Evolutionary conservation across 2,113 vertebrate genomes (phyloP).

Genomic region (Rhinogobius similis): DNA sequence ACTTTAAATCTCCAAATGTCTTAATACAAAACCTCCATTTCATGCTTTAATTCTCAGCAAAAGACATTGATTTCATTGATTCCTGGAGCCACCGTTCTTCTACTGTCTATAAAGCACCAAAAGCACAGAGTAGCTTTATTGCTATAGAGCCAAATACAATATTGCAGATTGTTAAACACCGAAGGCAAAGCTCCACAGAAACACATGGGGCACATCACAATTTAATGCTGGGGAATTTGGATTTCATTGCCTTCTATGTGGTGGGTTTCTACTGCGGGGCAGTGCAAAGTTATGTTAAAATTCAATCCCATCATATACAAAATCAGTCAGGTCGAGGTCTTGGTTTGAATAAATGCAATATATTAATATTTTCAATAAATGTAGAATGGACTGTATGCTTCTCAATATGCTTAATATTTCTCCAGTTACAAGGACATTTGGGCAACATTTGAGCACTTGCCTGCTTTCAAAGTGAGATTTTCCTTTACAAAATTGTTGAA

Average conservation of each 20-base stretch:
- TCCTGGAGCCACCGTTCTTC: background rate
- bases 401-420: background rate
- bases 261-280: conserved; percentile 11
- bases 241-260: conserved; percentile 12
- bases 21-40: too few relatives aligned
- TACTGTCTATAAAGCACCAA: conserved; percentile 39
- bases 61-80: background rate
- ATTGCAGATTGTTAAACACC: conserved; percentile 48
- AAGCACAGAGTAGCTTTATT: conserved; percentile 57
- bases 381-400: background rate
- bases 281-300: conserved; percentile 29
- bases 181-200: conserved; percentile 42
- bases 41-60: too few relatives aligned
- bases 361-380: background rate
- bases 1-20: too few relatives aligned
- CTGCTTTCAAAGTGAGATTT: too few relatives aligned
- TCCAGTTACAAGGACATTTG: too few relatives aligned
- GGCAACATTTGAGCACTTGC: too few relatives aligned
- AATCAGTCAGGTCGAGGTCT: background rate
- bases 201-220: conserved; percentile 25
- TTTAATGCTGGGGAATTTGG: conserved; percentile 21
- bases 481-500: too few relatives aligned
- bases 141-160: conserved; percentile 52
- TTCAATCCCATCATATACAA: conserved; percentile 8
- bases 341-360: background rate